phyloP scores from a whole-genome alignment of 37 sponge, comb jelly and placozoan species.

The Haliclona indistincta region DNA sequence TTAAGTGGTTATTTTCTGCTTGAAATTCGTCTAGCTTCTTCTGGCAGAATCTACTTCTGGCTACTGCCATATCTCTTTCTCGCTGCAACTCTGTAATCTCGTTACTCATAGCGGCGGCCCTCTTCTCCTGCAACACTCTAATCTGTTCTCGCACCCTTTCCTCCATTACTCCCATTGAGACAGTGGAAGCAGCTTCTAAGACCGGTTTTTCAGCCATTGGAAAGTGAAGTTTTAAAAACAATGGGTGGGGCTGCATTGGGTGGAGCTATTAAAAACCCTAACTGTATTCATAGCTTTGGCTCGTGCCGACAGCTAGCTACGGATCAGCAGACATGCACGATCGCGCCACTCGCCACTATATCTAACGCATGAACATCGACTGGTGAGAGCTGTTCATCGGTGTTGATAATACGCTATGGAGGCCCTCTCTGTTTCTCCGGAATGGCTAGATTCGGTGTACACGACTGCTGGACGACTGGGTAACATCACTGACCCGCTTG shows the following conservation, averaged over 20 bases:
- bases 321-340: no score
- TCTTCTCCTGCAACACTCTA: conserved; percentile 53
- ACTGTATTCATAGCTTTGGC: no score
- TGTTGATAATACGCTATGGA: no score
- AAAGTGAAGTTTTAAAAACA: no score
- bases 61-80: conserved; percentile 56
- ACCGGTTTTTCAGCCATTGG: no score
- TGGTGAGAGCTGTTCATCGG: no score
- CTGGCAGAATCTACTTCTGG: conserved; percentile 26
- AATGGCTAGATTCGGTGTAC: conserved; percentile 8
- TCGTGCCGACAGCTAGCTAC: no score
- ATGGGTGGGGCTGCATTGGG: no score
- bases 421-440: no score
- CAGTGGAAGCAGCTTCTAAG: neutral
- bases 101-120: conserved; percentile 57
- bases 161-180: conserved; percentile 28
- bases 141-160: conserved; percentile 65
- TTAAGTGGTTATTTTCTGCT: conserved; percentile 24
- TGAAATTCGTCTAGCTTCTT: conserved; percentile 33
- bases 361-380: no score
- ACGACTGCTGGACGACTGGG: conserved; percentile 24
- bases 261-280: no score
- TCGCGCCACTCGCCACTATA: no score
- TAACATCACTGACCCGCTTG: conserved; percentile 43
- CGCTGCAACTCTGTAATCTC: conserved; percentile 57